Conservation (phyloP, 2,113 vertebrate species). For the Eptatretus burgeri region DNA sequence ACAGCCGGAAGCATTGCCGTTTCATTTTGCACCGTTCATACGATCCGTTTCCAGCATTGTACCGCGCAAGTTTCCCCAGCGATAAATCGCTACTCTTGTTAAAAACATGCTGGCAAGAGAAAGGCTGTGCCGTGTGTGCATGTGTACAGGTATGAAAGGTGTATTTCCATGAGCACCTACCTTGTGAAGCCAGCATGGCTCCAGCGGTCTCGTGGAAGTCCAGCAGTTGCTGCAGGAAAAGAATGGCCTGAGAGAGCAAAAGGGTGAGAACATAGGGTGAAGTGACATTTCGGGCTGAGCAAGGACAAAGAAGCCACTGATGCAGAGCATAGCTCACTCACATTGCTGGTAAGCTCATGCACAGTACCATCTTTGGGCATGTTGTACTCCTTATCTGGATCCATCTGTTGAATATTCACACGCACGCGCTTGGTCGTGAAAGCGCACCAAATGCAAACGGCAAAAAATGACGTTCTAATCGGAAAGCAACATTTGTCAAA, state of each 20-base stretch:
- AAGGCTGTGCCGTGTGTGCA: no score
- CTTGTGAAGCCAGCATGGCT: slow-evolving; percentile 90
- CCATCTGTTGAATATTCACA: slow-evolving; percentile 26
- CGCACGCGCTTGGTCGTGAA: no score
- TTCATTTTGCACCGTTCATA: no score
- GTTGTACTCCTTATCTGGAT: slow-evolving; percentile 92
- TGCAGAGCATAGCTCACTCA: slow-evolving; percentile 16
- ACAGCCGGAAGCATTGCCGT: no score
- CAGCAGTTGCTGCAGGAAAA: slow-evolving; percentile 76
- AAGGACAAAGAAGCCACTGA: not conserved
- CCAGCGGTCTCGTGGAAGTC: slow-evolving; percentile 90
- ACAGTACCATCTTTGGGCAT: slow-evolving; percentile 96
- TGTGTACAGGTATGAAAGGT: not conserved
- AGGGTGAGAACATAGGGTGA: fast-evolving
- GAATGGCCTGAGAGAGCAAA: slow-evolving; percentile 37
- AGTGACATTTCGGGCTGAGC: slow-evolving; percentile 7
- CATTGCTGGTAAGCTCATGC: slow-evolving; percentile 82
- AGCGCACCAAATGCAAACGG: no score
- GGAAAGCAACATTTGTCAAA: slow-evolving; percentile 8
- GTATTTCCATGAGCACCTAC: slow-evolving; percentile 19
- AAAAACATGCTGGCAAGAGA: no score
- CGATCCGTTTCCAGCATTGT: no score
- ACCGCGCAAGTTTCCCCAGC: no score
- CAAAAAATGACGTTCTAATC: no score
- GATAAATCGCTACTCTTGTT: no score